Conservation (phyloP, 2,888 invertebrate genomes). For the Drosophila cracens region DNA sequence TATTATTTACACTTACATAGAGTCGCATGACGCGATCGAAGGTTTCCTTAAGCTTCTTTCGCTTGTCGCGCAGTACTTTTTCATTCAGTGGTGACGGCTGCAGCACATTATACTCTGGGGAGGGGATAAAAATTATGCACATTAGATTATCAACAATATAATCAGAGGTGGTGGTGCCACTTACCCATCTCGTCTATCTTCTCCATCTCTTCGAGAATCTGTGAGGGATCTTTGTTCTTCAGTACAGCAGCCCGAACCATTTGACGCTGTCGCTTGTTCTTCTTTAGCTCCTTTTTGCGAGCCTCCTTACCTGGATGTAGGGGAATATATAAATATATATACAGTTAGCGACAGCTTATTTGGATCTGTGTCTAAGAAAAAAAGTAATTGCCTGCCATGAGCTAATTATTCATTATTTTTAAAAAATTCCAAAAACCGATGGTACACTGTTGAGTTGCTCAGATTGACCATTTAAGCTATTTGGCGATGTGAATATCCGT, state of each 20-base stretch:
- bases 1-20: slow-evolving; percentile 91
- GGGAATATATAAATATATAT: no score
- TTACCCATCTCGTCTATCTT: slow-evolving; percentile 99
- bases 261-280: slow-evolving; percentile 98
- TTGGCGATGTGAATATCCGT: no score
- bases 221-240: slow-evolving; percentile 98
- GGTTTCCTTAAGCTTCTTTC: slow-evolving; percentile 97
- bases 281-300: slow-evolving; percentile 97
- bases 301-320: slow-evolving; percentile 94
- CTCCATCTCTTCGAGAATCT: slow-evolving; percentile 97
- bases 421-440: no score
- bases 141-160: background rate
- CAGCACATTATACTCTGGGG: slow-evolving; percentile 95
- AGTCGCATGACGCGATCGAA: slow-evolving; percentile 96
- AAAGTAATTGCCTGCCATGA: no score
- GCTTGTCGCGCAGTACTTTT: slow-evolving; percentile 97
- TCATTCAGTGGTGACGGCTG: slow-evolving; percentile 98
- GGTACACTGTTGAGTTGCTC: no score
- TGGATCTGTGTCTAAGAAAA: no score
- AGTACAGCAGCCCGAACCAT: slow-evolving; percentile 98
- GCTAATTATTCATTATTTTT: no score
- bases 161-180: slow-evolving; percentile 44
- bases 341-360: no score
- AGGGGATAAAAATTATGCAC: background rate
- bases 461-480: no score